Conservation (phyloP, 2,888 invertebrate genomes). For the Platerodrilus igneus region DNA sequence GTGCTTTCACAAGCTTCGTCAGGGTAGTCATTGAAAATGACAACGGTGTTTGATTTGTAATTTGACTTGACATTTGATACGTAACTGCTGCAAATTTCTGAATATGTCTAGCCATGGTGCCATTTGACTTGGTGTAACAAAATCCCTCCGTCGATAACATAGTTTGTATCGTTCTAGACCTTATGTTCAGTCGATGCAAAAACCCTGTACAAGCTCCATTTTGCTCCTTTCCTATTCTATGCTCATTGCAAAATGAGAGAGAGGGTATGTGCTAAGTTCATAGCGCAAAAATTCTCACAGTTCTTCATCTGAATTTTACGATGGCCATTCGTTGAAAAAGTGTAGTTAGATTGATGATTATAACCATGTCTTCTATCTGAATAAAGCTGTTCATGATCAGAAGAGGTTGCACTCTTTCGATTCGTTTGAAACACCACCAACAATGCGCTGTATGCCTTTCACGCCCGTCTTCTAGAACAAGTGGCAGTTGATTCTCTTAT, state of each 20-base stretch:
- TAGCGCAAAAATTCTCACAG: neutral
- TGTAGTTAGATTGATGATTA: neutral
- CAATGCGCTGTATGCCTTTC: slow-evolving; percentile 4
- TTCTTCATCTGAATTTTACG: slow-evolving; percentile 1
- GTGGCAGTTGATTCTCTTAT: slow-evolving; percentile 5
- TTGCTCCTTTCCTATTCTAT: slow-evolving; percentile 6
- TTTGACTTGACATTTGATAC: slow-evolving; percentile 7
- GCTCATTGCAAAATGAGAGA: neutral
- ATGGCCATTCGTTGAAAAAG: slow-evolving; percentile 4
- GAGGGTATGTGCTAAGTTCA: neutral
- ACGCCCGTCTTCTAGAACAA: neutral
- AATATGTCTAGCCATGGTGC: slow-evolving; percentile 4
- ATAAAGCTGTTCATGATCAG: slow-evolving; percentile 7
- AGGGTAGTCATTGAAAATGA: slow-evolving; percentile 7
- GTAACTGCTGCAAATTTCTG: slow-evolving; percentile 10
- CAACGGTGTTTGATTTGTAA: slow-evolving; percentile 7
- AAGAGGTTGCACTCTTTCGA: slow-evolving; percentile 2
- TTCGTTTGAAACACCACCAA: slow-evolving; percentile 1
- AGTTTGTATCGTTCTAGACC: slow-evolving; percentile 4
- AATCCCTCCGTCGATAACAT: slow-evolving; percentile 5
- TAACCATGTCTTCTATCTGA: neutral
- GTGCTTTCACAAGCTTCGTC: slow-evolving; percentile 8
- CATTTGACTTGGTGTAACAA: slow-evolving; percentile 5
- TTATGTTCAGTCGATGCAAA: slow-evolving; percentile 2
- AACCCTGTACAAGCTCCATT: slow-evolving; percentile 5